Evolutionary conservation across 1,140 invertebrate species (phyloP), one percentile per base, ranked within the genome.

Genomic region (Ceratina australensis): DNA sequence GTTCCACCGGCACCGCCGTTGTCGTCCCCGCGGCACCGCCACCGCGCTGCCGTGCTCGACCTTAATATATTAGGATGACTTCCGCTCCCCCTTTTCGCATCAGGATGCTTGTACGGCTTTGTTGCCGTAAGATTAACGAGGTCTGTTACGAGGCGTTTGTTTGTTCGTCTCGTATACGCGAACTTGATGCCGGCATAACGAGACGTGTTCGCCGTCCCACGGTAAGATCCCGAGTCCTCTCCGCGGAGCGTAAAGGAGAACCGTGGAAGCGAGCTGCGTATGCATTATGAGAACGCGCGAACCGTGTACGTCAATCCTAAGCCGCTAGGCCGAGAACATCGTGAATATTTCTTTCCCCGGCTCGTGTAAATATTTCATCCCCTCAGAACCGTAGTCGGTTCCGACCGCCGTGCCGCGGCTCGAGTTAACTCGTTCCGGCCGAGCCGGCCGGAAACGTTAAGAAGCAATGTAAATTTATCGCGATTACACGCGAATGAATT

Each of bases 71-170:
- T 47, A 24, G 54, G 28, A 75, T 22, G 52, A 67, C 63, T 75
- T 57, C 63, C 72, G 47, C 20, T 28, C 12, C 24, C 54, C 33
- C 57, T 67, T 65, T 42, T 42, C 64, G 79, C 69, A 68, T 78
- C 75, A 28, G 68, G 52, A 68, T 60, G 79, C 49, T 75, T 63
- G 63, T 63, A 73, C 24, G 71, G 54, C 69, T 71, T 79, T 79
- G 81, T 82, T 83, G 66, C 67, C 52, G 74, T 22, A 82, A 83
- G 81, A 83, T 79, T 83, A 83, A 83, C 81, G 80, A 83, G 81
- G 49, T 82, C 52, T 73, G 47, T 47, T 33, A 52, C 66, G 63
- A 69, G 72, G 60, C 57, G 76, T 74, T 73, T 71, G 60, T 78
- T 82, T 81, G 74, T 64, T 63, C 76, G 54, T 18, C 33, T 42